Base-by-base conservation (phyloP, 2,888 invertebrate species). In the Miltochrista miniata region DNA sequence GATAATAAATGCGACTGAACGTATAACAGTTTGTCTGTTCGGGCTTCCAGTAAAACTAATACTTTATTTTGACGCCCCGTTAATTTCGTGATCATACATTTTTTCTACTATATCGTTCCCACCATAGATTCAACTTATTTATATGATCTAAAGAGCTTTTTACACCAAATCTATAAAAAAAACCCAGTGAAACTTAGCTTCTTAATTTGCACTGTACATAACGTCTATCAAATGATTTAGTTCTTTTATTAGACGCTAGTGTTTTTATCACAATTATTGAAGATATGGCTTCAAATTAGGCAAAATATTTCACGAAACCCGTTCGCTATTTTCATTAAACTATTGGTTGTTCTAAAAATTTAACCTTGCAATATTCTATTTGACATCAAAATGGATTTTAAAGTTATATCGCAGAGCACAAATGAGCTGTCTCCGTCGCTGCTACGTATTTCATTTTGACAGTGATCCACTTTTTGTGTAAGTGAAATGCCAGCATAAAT, bases 31-130 rank as follows among this genome's bases (percentile, higher is more conserved):
- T 81, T 87, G 86, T 90, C 88, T 89, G 89, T 88, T 81, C 68
- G 90, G 90, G 90, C 90, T 91, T 91, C 90, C 90, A 91, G 82
- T 89, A 87, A 74, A 51, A 81, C 81, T 86, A 85, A 80, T 83
- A 58, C 70, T 71, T 83, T 81, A 66, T 70, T 86, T 87, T 81
- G 76, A 82, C 67, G 81, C 76, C 85, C 81, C 61, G 37, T 57
- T 65, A 52, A 55, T 59, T 65, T 64, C 45, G 45, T 61, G 49
- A 45, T 47, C 52, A 47, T 51, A 45, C 48, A 54, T 56, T 5
- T 24, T 65, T 48, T 61, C 50, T 57, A 55, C 53, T 53, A 24
- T 47, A 24, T 47, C 36, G 46, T 58, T 56, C 57, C 51, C 55
- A 61, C 53, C 59, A 65, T 65, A 45, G 34, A 61, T 64, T 64